Conservation (phyloP, 23 tunicate genomes). For the Ascidia mentula region DNA sequence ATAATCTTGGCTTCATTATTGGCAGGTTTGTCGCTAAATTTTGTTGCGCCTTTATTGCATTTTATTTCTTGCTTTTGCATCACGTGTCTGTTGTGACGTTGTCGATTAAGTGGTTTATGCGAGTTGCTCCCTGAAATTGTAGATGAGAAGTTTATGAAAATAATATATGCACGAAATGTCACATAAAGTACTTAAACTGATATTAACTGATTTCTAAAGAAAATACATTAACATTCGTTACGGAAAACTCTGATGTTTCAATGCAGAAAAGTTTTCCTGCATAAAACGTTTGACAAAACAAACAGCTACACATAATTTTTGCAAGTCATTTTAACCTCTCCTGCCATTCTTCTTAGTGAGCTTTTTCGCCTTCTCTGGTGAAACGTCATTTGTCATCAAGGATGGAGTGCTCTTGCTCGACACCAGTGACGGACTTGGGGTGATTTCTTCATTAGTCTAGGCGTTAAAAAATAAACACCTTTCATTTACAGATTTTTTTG, state of each 20-base stretch:
- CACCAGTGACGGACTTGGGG: background rate
- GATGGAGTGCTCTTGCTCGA: background rate
- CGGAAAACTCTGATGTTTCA: too few relatives aligned
- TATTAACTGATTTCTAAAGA: too few relatives aligned
- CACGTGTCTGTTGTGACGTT: slow-evolving; percentile 5
- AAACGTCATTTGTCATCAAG: background rate
- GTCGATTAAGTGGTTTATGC: background rate
- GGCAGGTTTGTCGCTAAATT: background rate
- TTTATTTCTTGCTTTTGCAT: background rate
- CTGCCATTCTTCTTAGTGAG: background rate
- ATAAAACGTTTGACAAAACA: too few relatives aligned
- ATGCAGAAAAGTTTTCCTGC: too few relatives aligned
- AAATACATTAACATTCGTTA: too few relatives aligned
- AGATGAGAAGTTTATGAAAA: too few relatives aligned
- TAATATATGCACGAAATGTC: too few relatives aligned
- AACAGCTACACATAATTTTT: too few relatives aligned
- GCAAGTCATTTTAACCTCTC: too few relatives aligned
- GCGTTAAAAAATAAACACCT: background rate
- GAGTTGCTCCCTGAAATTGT: background rate
- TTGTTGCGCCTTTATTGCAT: background rate
- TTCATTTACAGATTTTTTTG: too few relatives aligned
- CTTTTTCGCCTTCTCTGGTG: background rate
- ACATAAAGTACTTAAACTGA: too few relatives aligned
- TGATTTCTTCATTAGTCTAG: background rate
- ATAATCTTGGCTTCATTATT: background rate